Percentiles rank a stretch among this genome's conserved stretches.
Conservation (phyloP, 2,113 vertebrate species). For the Eretmochelys imbricata region DNA sequence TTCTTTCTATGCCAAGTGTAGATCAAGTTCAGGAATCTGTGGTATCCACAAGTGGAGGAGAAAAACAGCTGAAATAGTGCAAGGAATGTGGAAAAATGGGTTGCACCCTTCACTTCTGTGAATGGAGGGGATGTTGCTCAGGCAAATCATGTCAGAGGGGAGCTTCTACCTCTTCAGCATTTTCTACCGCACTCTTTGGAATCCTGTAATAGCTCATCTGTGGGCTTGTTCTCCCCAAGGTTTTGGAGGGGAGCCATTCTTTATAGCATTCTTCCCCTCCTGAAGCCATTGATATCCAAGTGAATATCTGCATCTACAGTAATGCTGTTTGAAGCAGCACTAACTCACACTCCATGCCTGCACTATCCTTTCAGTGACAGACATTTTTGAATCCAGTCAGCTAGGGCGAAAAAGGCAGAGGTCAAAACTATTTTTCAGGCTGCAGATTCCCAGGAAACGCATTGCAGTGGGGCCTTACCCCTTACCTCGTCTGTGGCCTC, state of each 20-base stretch:
- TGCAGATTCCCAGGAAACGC: neutral
- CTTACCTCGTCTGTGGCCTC: neutral
- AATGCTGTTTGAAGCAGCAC: neutral
- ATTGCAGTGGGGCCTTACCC: neutral
- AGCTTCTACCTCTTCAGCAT: neutral
- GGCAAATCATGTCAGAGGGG: fast-evolving
- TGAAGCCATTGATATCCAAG: neutral
- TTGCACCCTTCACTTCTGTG: neutral
- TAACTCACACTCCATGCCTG: neutral
- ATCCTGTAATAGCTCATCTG: too few relatives aligned
- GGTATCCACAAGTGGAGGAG: neutral
- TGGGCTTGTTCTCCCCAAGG: too few relatives aligned
- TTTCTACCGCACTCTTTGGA: too few relatives aligned
- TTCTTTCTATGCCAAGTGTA: neutral
- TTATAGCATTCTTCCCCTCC: neutral
- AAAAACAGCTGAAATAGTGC: neutral
- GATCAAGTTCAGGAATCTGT: neutral
- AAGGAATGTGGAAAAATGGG: neutral
- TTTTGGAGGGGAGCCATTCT: neutral
- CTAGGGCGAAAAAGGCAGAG: neutral
- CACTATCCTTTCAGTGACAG: neutral
- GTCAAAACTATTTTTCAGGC: neutral
- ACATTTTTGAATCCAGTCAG: neutral
- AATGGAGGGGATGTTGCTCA: neutral
- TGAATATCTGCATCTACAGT: neutral